Conservation (phyloP, 1,140 invertebrate species). For the Drosophila saltans region DNA sequence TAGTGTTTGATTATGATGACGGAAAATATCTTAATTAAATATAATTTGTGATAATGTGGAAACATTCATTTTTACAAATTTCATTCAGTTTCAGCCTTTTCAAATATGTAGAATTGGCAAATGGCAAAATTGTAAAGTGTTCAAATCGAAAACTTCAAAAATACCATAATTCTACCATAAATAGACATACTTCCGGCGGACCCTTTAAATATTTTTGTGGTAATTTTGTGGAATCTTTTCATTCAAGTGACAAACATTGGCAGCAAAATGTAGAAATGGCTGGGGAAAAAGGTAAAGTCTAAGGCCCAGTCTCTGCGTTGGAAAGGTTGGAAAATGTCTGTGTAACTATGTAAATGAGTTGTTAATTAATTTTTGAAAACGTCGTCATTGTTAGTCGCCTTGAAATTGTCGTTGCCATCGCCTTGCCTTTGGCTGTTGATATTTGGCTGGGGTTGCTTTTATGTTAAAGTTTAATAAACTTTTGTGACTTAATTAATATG, state of each 20-base stretch:
- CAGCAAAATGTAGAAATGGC: too few relatives aligned
- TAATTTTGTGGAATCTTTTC: not conserved
- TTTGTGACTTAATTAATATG: slow-evolving; percentile 68
- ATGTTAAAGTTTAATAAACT: slow-evolving; percentile 63
- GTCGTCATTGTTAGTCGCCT: slow-evolving; percentile 29
- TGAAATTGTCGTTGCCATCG: slow-evolving; percentile 17
- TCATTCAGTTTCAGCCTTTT: not conserved
- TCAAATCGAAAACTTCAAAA: not conserved
- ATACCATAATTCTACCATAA: not conserved
- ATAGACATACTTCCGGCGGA: not conserved
- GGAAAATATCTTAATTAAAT: slow-evolving; percentile 18
- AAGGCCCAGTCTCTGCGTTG: slow-evolving; percentile 11
- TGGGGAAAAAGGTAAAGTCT: not conserved
- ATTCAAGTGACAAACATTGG: not conserved
- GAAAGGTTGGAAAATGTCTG: slow-evolving; percentile 29
- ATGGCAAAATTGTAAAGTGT: not conserved
- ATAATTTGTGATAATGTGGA: slow-evolving; percentile 6
- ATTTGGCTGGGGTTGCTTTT: slow-evolving; percentile 35
- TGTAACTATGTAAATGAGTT: slow-evolving; percentile 68
- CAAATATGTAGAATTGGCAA: too few relatives aligned
- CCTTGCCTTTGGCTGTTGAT: slow-evolving; percentile 21
- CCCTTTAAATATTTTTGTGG: too few relatives aligned
- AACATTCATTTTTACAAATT: not conserved
- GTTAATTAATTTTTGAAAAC: slow-evolving; percentile 72
- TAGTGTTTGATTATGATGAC: slow-evolving; percentile 1